Percentiles rank a stretch among this genome's conserved stretches.
These are phyloP conservation scores for Heliornis fulica DNA, from an alignment of 2,113 vertebrate species.

Conservation along the genomic window DNA sequence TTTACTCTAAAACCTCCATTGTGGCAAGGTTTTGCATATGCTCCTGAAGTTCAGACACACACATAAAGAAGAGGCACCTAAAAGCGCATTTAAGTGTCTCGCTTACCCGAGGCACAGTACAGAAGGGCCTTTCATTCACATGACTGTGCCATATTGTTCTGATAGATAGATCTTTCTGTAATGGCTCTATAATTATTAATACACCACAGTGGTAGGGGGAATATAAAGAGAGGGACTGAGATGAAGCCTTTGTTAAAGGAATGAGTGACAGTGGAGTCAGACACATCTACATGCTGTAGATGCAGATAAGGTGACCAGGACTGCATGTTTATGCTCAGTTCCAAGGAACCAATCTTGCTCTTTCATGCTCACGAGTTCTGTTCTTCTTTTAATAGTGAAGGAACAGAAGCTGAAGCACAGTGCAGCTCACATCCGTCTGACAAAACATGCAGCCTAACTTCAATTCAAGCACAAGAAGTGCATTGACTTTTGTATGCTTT, in stretches of 20 bases:
- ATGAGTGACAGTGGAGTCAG: not conserved
- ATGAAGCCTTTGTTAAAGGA: not conserved
- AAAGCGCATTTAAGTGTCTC: not conserved
- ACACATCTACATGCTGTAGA: not conserved
- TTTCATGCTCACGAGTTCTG: not conserved
- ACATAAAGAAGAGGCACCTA: not conserved
- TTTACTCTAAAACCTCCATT: not conserved
- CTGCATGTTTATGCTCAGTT: not conserved
- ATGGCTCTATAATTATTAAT: not conserved
- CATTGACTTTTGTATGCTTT: not conserved
- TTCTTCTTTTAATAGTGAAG: not conserved
- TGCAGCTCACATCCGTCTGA: not conserved
- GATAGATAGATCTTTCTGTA: not conserved
- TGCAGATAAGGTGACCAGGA: not conserved
- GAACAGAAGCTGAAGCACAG: not conserved
- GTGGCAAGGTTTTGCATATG: not conserved
- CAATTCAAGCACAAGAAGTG: not conserved
- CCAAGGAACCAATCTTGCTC: not conserved
- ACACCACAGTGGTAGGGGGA: not conserved
- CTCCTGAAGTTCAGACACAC: not conserved
- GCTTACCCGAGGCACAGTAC: not conserved
- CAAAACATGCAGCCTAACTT: not conserved
- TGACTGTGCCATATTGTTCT: not conserved
- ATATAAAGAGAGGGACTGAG: not conserved
- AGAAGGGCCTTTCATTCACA: not conserved